Percentiles rank a stretch among this genome's conserved stretches.
phyloP scores from a whole-genome alignment of 2,888 invertebrate species.

The Zygaena filipendulae region DNA sequence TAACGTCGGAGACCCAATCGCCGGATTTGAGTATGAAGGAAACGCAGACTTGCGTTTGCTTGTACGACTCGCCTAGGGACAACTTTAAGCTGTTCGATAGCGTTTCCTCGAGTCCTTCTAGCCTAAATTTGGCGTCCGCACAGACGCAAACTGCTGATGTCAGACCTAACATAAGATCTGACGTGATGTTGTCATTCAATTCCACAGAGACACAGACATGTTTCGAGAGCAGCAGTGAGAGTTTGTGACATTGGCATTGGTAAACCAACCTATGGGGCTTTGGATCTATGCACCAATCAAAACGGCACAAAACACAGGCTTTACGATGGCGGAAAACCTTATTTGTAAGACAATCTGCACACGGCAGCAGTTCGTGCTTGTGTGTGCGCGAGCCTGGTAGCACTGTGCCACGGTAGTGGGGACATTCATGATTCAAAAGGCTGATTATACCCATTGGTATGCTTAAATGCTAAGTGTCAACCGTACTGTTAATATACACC shows the following conservation, averaged over 20 bases:
- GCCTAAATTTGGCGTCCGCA: conserved; percentile 32
- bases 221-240: conserved; percentile 28
- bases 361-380: no score
- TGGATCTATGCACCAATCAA: no score
- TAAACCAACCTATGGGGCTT: no score
- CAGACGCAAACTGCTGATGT: conserved; percentile 44
- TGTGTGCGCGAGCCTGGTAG: no score
- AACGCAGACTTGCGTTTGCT: conserved; percentile 48
- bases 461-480: no score
- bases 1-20: conserved; percentile 34
- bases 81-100: conserved; percentile 34
- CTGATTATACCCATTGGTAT: no score
- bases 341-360: no score
- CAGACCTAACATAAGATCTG: conserved; percentile 22
- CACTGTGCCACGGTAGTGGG: no score
- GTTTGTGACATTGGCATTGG: conserved; percentile 27
- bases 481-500: no score
- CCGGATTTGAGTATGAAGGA: conserved; percentile 49
- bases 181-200: conserved; percentile 34
- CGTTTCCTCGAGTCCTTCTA: conserved; percentile 29
- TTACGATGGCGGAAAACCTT: no score
- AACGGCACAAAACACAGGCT: no score
- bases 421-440: no score
- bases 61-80: conserved; percentile 33
- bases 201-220: conserved; percentile 47